Base-by-base conservation (phyloP, 2,113 vertebrate species). In the Lagopus muta region DNA sequence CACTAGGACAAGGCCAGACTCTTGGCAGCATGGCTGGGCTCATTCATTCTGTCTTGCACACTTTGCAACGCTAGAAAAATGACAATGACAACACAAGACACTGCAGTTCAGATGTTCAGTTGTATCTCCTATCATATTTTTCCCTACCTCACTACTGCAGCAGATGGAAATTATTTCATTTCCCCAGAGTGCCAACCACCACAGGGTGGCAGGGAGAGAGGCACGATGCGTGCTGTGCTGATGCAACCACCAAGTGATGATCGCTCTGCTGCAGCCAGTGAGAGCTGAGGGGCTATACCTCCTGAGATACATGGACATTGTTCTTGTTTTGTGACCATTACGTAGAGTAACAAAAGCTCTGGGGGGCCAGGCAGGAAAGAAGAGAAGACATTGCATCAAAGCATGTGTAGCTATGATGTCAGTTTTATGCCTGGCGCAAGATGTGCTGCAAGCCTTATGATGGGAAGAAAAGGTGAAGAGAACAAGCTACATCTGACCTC, bases 41-140 rank as follows among this genome's bases (percentile, higher is more conserved):
- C 42, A 11, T 1, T 0, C 10, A 7, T 13, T 7, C 64, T 2
- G 2, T 8, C 77, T 71, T 21, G 52, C 27, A 40, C 19, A 0
- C 30, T 45, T 52, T 0, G 18, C 0, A 0, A 18, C 3, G 28
- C 34, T 4, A n/a, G 21, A 36, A 80, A 57, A 58, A 8, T 2
- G 1, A 7, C 34, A 8, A 16, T 0, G 0, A 0, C n/a, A 52
- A 8, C 38, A 34, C 43, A 24, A 45, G 66, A 57, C 0, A 2
- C 57, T 36, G 30, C 6, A 24, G 69, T 22, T 52, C 71, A 43
- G 36, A 36, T 2, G 8, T 32, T 70, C 38, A 24, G 16, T 60
- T 70, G 1, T 11, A 30, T 6, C 21, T 17, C 38, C 55, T 1
- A 0, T 34, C 19, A 1, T 42, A 66, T 42, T 45, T 73, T 73